Evolutionary conservation across 2,888 invertebrate species (phyloP), one percentile per base, ranked within the genome.

Genomic region (Coelinius sp.): DNA sequence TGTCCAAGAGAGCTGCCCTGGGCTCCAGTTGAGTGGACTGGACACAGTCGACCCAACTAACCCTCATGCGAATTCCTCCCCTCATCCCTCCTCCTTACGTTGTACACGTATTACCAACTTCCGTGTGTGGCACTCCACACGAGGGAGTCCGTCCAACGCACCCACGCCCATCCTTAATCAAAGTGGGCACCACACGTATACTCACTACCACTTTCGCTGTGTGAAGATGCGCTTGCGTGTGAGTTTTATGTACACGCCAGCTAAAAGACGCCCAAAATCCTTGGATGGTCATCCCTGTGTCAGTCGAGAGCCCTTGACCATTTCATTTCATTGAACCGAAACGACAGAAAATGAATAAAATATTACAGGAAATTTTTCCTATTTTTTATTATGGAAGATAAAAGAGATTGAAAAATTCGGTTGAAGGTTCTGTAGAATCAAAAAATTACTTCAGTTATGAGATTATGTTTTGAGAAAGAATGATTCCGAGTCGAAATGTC

Each of bases 1-100:
- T 84, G 79, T 31, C 56, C 56, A 22, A 49, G 56, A 38, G 62
- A 80, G 81, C 86, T 82, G 83, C 85, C 84, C 86, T 85, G 86
- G 86, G 84, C 85, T 86, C 82, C 83, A 83, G 82, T 85, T 80
- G 83, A 86, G 83, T 85, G 84, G 84, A 86, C 86, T 86, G 86
- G 85, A 86, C 86, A 85, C 81, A 80, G 76, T 70, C 76, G 71
- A 81, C 81, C 82, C 81, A 72, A 73, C 82, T 81, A 81, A 82
- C 81, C 81, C 78, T 82, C 83, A 77, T 77, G 78, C 79, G 78
- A 38, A 80, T 81, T 76, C 65, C 79, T 79, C 77, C 38, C 77
- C 76, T 75, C 77, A 75, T 77, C 74, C 78, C 77, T 73, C 74
- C 71, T 65, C 75, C 70, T 67, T 71, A 67, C 68, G 25, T 67